A percentile compares a stretch with the other conserved stretches of the same genome.
Evolutionary conservation across 1,140 invertebrate species (phyloP).

Genomic region (Caerostris darwini): DNA sequence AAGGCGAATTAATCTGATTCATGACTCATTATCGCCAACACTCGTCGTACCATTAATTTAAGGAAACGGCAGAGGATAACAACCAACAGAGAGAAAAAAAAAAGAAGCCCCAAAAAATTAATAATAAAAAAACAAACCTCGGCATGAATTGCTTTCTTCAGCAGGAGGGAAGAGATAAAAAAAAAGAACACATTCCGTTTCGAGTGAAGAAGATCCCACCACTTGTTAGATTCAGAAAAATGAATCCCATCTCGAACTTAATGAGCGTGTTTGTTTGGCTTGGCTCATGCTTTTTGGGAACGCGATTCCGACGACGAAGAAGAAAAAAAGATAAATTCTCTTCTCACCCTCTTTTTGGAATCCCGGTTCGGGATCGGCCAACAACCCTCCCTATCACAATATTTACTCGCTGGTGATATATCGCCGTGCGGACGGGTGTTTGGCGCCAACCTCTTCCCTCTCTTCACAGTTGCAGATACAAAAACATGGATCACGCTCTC

Average conservation of each 20-base stretch:
- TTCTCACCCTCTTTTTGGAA: slow-evolving; percentile 44
- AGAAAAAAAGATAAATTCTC: background rate
- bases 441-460: slow-evolving; percentile 64
- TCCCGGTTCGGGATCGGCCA: slow-evolving; percentile 31
- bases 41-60: slow-evolving; percentile 25
- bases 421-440: slow-evolving; percentile 58
- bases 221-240: slow-evolving; percentile 65
- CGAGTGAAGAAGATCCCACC: slow-evolving; percentile 8
- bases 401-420: slow-evolving; percentile 70
- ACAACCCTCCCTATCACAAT: slow-evolving; percentile 70
- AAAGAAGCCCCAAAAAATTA: background rate
- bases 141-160: background rate
- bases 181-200: background rate
- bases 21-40: slow-evolving; percentile 27
- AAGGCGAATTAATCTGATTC: slow-evolving; percentile 45
- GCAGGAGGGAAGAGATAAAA: background rate
- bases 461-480: background rate
- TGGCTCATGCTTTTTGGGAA: slow-evolving; percentile 51
- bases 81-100: background rate
- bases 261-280: slow-evolving; percentile 71
- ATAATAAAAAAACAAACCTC: background rate
- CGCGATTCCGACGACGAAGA: background rate
- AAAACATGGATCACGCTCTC: slow-evolving; percentile 12
- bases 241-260: slow-evolving; percentile 55
- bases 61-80: slow-evolving; percentile 19